Percentiles rank a stretch among this genome's conserved stretches.
phyloP scores from a whole-genome alignment of 2,888 invertebrate species.

The Psylliodes chrysocephalus region DNA sequence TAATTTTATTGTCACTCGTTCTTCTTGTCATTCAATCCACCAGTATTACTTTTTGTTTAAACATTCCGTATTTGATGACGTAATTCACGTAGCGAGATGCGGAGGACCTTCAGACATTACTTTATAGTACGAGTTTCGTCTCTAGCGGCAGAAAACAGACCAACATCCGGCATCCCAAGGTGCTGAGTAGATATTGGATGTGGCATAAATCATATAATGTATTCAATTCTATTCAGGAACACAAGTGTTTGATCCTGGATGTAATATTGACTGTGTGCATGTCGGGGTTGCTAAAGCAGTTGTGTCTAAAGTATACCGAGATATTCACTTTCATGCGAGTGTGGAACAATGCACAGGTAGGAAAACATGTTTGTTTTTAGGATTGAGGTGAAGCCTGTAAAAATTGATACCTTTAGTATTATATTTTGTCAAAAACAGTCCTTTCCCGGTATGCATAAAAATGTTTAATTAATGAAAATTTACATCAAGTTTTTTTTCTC shows the following conservation, averaged over 20 bases:
- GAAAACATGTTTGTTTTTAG: too few species aligned
- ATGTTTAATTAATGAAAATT: too few species aligned
- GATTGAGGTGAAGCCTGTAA: too few species aligned
- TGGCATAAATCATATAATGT: slow-evolving; percentile 40
- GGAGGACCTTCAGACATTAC: not conserved
- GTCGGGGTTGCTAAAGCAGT: slow-evolving; percentile 38
- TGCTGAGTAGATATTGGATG: slow-evolving; percentile 39
- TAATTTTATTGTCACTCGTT: too few species aligned
- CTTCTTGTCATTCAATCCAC: too few species aligned
- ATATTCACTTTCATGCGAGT: not conserved
- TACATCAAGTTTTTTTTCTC: too few species aligned
- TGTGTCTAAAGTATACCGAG: not conserved
- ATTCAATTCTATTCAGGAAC: slow-evolving; percentile 40
- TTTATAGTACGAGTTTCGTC: not conserved
- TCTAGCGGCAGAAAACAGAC: not conserved
- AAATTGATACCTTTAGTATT: too few species aligned
- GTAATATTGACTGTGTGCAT: slow-evolving; percentile 41
- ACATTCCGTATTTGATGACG: too few species aligned
- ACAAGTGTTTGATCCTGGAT: slow-evolving; percentile 34
- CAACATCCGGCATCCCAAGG: slow-evolving; percentile 23
- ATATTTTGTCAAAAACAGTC: too few species aligned
- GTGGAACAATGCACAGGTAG: too few species aligned
- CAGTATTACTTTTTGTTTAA: too few species aligned
- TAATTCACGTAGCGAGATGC: not conserved
- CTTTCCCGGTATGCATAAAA: too few species aligned